A percentile compares a stretch with the other conserved stretches of the same genome.
Conservation (phyloP, 2,797 vertebrate genomes). For the Anguilla anguilla region DNA sequence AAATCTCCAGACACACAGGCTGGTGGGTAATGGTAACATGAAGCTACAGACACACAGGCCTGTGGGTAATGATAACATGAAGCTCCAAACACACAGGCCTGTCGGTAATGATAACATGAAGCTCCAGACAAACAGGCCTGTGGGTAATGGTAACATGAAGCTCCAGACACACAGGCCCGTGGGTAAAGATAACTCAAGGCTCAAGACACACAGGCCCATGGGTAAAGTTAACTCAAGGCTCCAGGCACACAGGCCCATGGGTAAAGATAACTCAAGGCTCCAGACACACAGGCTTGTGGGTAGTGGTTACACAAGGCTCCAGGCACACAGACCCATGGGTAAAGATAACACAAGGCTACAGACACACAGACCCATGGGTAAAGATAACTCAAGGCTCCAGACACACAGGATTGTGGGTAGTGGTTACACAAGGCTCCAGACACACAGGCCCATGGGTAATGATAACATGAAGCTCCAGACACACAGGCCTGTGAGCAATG, state of each 20-base stretch:
- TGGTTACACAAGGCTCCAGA: background rate
- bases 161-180: background rate
- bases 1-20: background rate
- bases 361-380: too few species aligned
- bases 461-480: too few species aligned
- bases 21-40: background rate
- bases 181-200: background rate
- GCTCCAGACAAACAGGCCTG: too few species aligned
- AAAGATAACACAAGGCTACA: too few species aligned
- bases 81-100: background rate
- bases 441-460: background rate
- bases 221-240: background rate
- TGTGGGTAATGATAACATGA: too few species aligned
- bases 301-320: too few species aligned
- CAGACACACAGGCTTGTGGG: background rate
- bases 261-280: background rate
- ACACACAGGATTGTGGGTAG: background rate
- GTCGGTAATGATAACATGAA: background rate
- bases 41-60: too few species aligned
- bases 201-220: too few species aligned
- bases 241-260: background rate
- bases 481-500: background rate
- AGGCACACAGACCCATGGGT: background rate
- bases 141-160: too few species aligned
- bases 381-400: too few species aligned